A percentile compares a stretch with the other conserved stretches of the same genome.
These are phyloP conservation scores for Morpho achilles DNA, from an alignment of 2,888 invertebrate genomes.

Conservation along the genomic window DNA sequence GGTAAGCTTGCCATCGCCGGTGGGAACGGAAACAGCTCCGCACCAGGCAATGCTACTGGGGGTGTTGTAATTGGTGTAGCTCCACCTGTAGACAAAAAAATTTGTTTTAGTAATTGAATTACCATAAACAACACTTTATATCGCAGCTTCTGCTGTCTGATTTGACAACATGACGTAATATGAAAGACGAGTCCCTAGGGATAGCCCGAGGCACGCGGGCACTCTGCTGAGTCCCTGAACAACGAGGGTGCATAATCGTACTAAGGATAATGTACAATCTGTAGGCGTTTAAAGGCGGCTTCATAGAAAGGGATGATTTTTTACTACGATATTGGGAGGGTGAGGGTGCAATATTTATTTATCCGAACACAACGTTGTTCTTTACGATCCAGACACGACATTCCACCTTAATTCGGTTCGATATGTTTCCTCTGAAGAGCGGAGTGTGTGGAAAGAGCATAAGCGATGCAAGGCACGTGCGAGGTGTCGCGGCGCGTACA, in stretches of 20 bases:
- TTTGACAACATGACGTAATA: constrained; percentile 72
- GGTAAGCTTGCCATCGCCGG: constrained; percentile 65
- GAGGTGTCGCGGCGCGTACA: constrained; percentile 50
- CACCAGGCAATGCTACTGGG: constrained; percentile 58
- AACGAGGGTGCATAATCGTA: constrained; percentile 79
- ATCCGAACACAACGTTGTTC: constrained; percentile 67
- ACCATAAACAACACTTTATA: constrained; percentile 35
- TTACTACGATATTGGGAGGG: constrained; percentile 73
- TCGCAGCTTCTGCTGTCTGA: constrained; percentile 44
- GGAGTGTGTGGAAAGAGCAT: constrained; percentile 46
- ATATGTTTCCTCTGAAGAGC: constrained; percentile 45
- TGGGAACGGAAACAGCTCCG: constrained; percentile 67
- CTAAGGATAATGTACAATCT: constrained; percentile 80
- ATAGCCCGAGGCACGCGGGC: constrained; percentile 59
- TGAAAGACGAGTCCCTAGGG: constrained; percentile 71
- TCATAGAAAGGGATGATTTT: constrained; percentile 78
- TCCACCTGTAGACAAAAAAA: constrained; percentile 65
- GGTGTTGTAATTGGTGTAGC: constrained; percentile 56
- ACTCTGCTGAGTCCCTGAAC: constrained; percentile 74
- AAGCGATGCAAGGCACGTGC: constrained; percentile 66
- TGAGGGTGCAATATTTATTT: constrained; percentile 79
- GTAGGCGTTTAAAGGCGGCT: constrained; percentile 79
- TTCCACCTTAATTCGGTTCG: constrained; percentile 58
- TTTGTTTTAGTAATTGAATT: constrained; percentile 27
- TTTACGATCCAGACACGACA: constrained; percentile 63